Conservation (phyloP, 2,797 vertebrate species). For the Meriones psammophilus region DNA sequence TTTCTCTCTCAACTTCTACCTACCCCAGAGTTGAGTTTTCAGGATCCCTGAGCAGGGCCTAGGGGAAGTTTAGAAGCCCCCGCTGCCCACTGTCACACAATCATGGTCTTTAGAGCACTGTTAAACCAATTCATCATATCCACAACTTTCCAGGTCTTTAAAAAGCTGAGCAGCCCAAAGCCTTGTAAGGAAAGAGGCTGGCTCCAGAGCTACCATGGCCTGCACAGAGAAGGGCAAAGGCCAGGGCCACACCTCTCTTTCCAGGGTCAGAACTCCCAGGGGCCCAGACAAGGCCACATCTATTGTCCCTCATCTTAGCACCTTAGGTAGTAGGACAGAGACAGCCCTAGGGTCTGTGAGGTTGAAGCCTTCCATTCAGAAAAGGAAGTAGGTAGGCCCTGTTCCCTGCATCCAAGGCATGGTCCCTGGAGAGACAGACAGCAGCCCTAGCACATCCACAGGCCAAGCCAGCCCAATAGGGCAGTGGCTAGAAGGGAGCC, state of each 20-base stretch:
- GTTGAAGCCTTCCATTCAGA: not conserved
- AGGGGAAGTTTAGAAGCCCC: not conserved
- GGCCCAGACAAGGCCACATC: not conserved
- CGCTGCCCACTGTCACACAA: rapidly evolving
- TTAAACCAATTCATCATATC: not conserved
- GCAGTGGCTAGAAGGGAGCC: not conserved
- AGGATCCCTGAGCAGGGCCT: not conserved
- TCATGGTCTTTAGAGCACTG: not conserved
- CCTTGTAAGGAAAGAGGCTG: not conserved
- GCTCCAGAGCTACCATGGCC: not conserved
- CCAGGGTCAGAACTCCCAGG: no score
- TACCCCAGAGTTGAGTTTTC: not conserved
- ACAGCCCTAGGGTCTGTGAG: not conserved
- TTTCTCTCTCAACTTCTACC: not conserved
- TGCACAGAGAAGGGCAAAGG: not conserved
- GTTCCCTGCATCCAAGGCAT: not conserved
- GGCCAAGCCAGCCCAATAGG: not conserved
- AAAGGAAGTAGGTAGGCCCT: not conserved
- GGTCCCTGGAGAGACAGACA: not conserved
- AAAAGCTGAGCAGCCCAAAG: not conserved
- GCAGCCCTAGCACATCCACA: not conserved
- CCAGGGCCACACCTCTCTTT: not conserved
- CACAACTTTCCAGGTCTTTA: not conserved
- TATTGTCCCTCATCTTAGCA: not conserved
- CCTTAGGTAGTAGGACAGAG: not conserved